Evolutionary conservation across 2,797 vertebrate species (phyloP).

Genomic region (Kryptopterus vitreolus): DNA sequence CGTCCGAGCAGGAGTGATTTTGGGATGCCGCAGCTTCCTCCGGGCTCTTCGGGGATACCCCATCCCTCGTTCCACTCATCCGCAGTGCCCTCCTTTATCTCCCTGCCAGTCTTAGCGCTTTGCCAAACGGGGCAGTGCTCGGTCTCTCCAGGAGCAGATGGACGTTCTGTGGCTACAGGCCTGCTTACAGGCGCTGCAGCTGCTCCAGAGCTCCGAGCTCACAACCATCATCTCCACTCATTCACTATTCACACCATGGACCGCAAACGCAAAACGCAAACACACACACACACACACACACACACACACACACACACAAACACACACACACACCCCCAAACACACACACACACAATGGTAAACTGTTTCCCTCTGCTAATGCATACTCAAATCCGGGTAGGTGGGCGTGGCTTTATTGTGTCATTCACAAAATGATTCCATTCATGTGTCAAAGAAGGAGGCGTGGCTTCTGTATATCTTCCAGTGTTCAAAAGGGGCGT

Average conservation of each 20-base stretch:
- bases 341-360: too few species aligned
- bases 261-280: neutral
- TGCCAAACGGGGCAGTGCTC: conserved; percentile 66
- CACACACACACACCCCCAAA: too few species aligned
- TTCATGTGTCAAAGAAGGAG: too few species aligned
- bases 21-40: neutral
- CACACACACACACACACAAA: too few species aligned
- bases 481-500: neutral
- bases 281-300: too few species aligned
- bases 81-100: conserved; percentile 3
- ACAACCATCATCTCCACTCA: neutral
- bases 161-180: conserved; percentile 48
- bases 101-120: conserved; percentile 11
- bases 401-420: neutral
- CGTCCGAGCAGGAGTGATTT: neutral
- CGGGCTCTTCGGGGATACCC: neutral
- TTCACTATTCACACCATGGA: neutral
- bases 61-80: neutral
- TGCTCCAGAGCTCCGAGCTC: conserved; percentile 19
- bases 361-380: neutral
- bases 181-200: conserved; percentile 45
- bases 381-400: neutral
- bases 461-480: neutral
- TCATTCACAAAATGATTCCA: too few species aligned
- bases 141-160: conserved; percentile 40